These are phyloP conservation scores for Procavia capensis DNA, from an alignment of 2,113 vertebrate species.

Conservation along the genomic window DNA sequence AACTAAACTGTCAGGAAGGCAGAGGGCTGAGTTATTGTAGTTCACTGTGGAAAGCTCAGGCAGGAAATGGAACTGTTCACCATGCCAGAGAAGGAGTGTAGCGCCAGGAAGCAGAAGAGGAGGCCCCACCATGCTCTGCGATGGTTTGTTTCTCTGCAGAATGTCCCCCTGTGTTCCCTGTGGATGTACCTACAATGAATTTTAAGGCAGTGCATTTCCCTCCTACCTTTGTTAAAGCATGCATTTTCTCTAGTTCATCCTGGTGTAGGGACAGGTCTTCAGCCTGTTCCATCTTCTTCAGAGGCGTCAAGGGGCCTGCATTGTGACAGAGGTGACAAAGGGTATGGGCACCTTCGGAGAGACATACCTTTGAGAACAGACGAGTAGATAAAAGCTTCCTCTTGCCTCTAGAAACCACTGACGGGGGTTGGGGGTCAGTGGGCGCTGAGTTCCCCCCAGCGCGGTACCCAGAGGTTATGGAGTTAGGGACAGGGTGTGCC, in stretches of 20 bases:
- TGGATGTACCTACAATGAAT: neutral
- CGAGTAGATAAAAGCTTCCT: neutral
- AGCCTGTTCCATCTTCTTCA: neutral
- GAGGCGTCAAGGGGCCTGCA: neutral
- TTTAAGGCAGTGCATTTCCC: neutral
- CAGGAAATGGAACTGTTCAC: constrained; percentile 66
- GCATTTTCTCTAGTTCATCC: neutral
- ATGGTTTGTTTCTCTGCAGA: constrained; percentile 41
- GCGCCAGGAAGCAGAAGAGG: neutral
- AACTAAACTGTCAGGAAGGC: constrained; percentile 68
- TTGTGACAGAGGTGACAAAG: neutral
- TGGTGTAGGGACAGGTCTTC: fast-evolving
- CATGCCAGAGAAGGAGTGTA: constrained; percentile 29
- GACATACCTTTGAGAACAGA: fast-evolving
- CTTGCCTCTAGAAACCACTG: neutral
- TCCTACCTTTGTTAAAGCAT: neutral
- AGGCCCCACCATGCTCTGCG: neutral
- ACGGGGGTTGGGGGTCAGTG: too few species aligned
- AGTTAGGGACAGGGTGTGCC: neutral
- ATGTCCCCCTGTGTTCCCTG: neutral
- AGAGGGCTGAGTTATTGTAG: constrained; percentile 63
- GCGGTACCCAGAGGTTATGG: neutral
- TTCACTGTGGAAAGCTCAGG: neutral
- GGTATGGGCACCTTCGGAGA: neutral
- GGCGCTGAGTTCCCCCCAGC: neutral